These are phyloP conservation scores for Cavia aperea DNA, from an alignment of 2,113 vertebrate species.

Conservation along the genomic window DNA sequence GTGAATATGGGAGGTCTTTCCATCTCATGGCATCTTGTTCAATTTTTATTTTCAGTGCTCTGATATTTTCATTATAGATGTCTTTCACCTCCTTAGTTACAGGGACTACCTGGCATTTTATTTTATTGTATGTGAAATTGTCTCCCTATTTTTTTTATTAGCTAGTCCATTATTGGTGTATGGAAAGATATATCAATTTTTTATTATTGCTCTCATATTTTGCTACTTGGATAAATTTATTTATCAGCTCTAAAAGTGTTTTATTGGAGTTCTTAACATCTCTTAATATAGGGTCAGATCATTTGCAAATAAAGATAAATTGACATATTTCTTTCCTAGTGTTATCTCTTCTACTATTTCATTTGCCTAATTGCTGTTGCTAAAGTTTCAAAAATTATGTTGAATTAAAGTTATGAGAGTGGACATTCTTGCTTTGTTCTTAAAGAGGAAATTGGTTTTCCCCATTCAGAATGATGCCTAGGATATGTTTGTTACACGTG, in stretches of 20 bases:
- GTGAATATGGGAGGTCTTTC: background rate
- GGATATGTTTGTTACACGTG: background rate
- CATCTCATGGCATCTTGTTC: background rate
- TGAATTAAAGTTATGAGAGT: background rate
- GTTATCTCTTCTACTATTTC: background rate
- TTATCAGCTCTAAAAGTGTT: background rate
- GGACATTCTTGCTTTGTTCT: background rate
- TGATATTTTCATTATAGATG: background rate
- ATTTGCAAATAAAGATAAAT: background rate
- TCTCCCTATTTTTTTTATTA: background rate
- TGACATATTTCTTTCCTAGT: background rate
- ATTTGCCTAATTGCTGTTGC: background rate
- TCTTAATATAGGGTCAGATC: background rate
- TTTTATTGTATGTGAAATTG: background rate
- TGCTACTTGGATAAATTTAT: background rate
- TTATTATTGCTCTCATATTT: background rate
- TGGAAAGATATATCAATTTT: background rate
- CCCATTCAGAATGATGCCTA: background rate
- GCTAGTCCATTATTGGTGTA: background rate
- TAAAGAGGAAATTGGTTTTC: background rate
- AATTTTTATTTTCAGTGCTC: background rate
- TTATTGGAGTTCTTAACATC: background rate
- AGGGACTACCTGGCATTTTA: background rate
- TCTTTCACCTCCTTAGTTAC: background rate
- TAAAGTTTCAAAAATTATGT: background rate